A percentile compares a stretch with the other conserved stretches of the same genome.
These are phyloP conservation scores for Synanthedon andrenaeformis DNA, from an alignment of 2,888 invertebrate species.

Conservation along the genomic window DNA sequence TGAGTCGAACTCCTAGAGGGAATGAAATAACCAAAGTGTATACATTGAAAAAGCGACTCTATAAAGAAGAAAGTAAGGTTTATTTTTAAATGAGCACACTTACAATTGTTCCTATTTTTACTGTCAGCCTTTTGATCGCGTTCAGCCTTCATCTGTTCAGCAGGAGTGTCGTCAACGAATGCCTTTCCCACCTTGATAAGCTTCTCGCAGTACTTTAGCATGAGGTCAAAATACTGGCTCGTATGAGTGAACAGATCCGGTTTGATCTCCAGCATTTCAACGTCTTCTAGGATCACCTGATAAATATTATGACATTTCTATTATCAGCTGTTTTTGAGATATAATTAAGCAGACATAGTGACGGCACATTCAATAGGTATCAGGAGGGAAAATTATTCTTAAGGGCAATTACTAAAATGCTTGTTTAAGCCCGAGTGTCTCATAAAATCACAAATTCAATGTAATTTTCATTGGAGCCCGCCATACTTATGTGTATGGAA, in stretches of 20 bases:
- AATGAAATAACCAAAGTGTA: not conserved
- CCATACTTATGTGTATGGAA: no score
- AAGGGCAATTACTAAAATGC: no score
- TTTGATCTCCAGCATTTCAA: constrained; percentile 90
- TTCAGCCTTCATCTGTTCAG: constrained; percentile 94
- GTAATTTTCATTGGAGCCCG: no score
- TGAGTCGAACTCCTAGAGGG: not conserved
- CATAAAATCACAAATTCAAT: no score
- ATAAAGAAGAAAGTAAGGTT: no score
- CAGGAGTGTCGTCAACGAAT: constrained; percentile 96
- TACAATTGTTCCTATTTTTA: constrained; percentile 85
- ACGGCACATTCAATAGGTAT: not conserved
- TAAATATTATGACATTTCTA: no score
- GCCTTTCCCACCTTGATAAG: constrained; percentile 91
- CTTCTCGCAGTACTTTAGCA: constrained; percentile 89
- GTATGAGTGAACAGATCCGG: constrained; percentile 95
- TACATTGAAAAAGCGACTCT: no score
- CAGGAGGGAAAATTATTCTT: no score
- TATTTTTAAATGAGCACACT: constrained; percentile 25
- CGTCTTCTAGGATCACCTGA: constrained; percentile 87
- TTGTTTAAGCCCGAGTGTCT: no score
- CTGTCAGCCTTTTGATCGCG: constrained; percentile 91
- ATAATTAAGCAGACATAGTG: not conserved
- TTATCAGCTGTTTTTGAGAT: no score
- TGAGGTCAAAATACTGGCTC: constrained; percentile 95